Conservation (phyloP, 2,888 invertebrate genomes). For the Protophormia terraenovae region DNA sequence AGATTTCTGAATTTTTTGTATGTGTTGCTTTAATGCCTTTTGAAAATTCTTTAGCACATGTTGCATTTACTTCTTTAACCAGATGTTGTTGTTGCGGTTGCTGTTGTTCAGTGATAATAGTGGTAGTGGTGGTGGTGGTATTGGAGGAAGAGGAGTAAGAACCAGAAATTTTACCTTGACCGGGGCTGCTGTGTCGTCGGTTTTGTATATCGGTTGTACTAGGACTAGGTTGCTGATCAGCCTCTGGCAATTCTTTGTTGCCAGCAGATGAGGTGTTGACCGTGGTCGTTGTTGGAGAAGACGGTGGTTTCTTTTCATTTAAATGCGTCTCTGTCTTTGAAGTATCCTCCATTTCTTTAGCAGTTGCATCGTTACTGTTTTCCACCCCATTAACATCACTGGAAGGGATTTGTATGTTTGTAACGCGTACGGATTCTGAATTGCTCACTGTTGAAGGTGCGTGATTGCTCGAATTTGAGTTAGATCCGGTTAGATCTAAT, state of each 20-base stretch:
- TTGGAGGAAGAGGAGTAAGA: conserved; percentile 46
- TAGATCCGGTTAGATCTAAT: conserved; percentile 79
- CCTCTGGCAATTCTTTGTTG: conserved; percentile 46
- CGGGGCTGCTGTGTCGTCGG: conserved; percentile 59
- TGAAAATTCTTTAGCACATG: conserved; percentile 42
- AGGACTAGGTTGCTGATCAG: conserved; percentile 51
- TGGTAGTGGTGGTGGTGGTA: conserved; percentile 36
- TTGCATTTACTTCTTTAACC: conserved; percentile 44
- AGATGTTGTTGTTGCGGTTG: conserved; percentile 53
- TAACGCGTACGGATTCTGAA: conserved; percentile 62
- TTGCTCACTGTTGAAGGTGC: conserved; percentile 76
- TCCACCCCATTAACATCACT: conserved; percentile 78
- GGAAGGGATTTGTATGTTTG: conserved; percentile 43
- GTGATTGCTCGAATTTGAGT: conserved; percentile 79
- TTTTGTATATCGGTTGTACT: conserved; percentile 39
- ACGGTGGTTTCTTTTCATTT: conserved; percentile 72
- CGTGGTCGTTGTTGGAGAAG: conserved; percentile 70
- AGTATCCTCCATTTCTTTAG: conserved; percentile 71
- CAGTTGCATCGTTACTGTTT: conserved; percentile 72
- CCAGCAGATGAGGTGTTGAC: conserved; percentile 21
- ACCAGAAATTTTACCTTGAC: conserved; percentile 65
- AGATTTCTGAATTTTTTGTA: conserved; percentile 57
- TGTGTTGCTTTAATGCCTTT: conserved; percentile 44
- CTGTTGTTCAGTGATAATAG: conserved; percentile 42
- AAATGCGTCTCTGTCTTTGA: conserved; percentile 68